Evolutionary conservation across 2,888 invertebrate species (phyloP), one percentile per base, ranked within the genome.

Genomic region (Bellardia bayeri): DNA sequence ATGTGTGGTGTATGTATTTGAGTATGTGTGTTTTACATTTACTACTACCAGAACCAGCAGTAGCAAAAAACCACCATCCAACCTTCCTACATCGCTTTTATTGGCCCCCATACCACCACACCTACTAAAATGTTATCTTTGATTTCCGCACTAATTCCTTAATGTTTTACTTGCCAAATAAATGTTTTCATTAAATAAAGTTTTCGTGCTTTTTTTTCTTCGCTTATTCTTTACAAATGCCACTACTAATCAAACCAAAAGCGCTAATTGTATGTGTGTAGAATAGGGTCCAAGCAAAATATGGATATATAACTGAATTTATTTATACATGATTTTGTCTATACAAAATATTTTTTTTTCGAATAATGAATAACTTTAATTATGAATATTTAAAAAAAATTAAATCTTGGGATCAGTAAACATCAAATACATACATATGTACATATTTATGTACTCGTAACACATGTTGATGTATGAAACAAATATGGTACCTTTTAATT

Each of bases 111-210:
- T 75, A 68, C 80, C 80, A 75, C 56, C 69, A 85, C 80, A 75
- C 80, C 74, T 75, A 74, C 61, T 64, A 74, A 85, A 87, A 69
- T 85, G 87, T 89, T 89, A 89, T 89, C 89, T 89, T 87, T 88
- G 88, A 89, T 88, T 89, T 89, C 87, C 85, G 87, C 81, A 88
- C 87, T 87, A 89, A 89, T 89, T 88, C 87, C 86, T 88, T 87
- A 87, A 89, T 88, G 87, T 87, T 88, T 82, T 75, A 87, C 85
- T 85, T 84, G 86, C 81, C 83, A 87, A 89, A 88, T 88, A 82
- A 85, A 87, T 85, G 88, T 88, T 85, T 88, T 88, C 87, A 88
- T 85, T 85, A 80, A 87, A 74, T 80, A 74, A 80, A 85, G 66
- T 78, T 82, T 78, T 75, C 75, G 54, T 86, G 69, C 51, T 75